A percentile compares a stretch with the other conserved stretches of the same genome.
These are phyloP conservation scores for Corvus hawaiiensis DNA, from an alignment of 2,113 vertebrate genomes.

Conservation along the genomic window DNA sequence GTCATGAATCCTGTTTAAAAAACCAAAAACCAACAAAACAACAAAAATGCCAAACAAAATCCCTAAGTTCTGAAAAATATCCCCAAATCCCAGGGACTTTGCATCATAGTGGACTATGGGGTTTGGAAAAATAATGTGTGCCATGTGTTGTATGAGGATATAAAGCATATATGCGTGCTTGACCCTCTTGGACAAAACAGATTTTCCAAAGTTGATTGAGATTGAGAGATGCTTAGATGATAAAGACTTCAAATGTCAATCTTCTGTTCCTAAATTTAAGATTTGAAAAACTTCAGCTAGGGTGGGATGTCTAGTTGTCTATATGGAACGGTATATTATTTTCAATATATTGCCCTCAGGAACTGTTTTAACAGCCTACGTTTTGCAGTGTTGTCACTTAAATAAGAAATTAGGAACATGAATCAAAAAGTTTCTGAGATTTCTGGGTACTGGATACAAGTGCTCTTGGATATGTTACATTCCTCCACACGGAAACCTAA, in stretches of 20 bases:
- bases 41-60: not conserved
- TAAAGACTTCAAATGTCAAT: not conserved
- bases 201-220: not conserved
- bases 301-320: not conserved
- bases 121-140: not conserved
- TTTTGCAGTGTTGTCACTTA: not conserved
- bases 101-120: not conserved
- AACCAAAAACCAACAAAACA: not conserved
- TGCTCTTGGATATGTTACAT: not conserved
- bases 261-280: not conserved
- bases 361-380: not conserved
- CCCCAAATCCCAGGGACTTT: not conserved
- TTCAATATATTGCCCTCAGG: not conserved
- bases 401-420: not conserved
- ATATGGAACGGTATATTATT: constrained; percentile 4
- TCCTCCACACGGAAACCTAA: not conserved
- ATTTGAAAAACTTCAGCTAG: not conserved
- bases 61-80: not conserved
- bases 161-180: not conserved
- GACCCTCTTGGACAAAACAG: not conserved
- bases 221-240: not conserved
- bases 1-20: fast-evolving
- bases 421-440: not conserved
- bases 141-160: not conserved
- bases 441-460: not conserved